phyloP scores from a whole-genome alignment of 2,113 vertebrate genomes.

The Crotophaga sulcirostris region DNA sequence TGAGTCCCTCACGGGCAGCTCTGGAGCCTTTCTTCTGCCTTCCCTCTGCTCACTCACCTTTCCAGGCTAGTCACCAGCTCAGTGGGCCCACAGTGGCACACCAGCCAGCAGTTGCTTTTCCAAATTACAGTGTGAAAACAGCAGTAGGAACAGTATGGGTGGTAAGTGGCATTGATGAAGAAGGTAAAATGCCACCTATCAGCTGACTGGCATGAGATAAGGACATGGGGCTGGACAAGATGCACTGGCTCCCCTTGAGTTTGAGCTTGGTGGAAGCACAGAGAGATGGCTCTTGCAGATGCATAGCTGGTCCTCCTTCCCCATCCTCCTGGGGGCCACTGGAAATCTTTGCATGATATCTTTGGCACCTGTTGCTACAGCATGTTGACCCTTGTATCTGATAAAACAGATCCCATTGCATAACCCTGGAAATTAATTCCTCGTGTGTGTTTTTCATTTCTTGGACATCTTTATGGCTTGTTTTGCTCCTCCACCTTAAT shows the following conservation, averaged over 20 bases:
- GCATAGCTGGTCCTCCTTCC: background rate
- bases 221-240: rapidly evolving
- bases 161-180: background rate
- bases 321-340: background rate
- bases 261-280: background rate
- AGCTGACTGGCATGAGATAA: background rate
- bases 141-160: background rate
- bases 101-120: background rate
- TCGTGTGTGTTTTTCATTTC: background rate
- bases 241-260: rapidly evolving
- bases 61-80: background rate
- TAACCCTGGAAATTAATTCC: background rate
- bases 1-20: background rate
- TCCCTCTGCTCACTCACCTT: rapidly evolving
- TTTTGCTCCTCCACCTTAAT: background rate
- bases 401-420: background rate
- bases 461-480: background rate
- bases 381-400: background rate
- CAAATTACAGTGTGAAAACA: background rate
- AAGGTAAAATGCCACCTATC: rapidly evolving
- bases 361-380: slow-evolving; percentile 16
- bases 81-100: rapidly evolving
- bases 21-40: background rate
- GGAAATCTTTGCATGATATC: background rate
- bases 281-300: background rate